phyloP scores from a whole-genome alignment of 2,888 invertebrate species.

The Seira sanloemensis region DNA sequence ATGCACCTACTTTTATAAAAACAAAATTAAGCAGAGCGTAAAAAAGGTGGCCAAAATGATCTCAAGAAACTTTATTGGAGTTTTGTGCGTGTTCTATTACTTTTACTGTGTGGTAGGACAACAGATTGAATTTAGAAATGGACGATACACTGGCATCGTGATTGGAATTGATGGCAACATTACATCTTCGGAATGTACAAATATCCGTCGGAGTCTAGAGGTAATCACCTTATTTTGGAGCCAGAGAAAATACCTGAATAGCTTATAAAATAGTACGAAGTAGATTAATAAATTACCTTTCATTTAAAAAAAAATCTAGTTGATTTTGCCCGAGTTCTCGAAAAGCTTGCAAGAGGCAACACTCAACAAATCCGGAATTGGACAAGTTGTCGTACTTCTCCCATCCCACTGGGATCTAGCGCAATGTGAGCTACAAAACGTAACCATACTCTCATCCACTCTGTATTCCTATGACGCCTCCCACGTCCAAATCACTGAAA shows the following conservation, averaged over 20 bases:
- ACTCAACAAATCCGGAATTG: constrained; percentile 79
- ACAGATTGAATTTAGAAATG: constrained; percentile 54
- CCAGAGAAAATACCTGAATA: no score
- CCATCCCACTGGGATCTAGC: constrained; percentile 78
- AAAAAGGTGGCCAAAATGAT: no score
- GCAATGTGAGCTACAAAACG: constrained; percentile 19
- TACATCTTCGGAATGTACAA: neutral
- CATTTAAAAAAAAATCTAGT: constrained; percentile 75
- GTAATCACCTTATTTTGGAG: neutral
- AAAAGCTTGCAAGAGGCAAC: constrained; percentile 79
- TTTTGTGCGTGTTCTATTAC: no score
- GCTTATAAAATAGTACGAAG: neutral
- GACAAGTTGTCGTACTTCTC: constrained; percentile 79
- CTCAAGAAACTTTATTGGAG: no score
- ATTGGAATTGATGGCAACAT: constrained; percentile 54
- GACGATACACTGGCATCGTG: constrained; percentile 56
- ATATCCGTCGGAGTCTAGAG: constrained; percentile 3
- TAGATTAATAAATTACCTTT: constrained; percentile 17
- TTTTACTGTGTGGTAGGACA: neutral
- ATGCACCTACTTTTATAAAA: no score
- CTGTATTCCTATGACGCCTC: neutral
- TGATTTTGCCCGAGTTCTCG: constrained; percentile 79
- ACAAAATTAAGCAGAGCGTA: no score
- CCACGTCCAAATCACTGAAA: constrained; percentile 66
- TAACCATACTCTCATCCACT: neutral